Percentiles rank a stretch among this genome's conserved stretches.
Conservation (phyloP, 2,113 vertebrate genomes). For the Carollia perspicillata region DNA sequence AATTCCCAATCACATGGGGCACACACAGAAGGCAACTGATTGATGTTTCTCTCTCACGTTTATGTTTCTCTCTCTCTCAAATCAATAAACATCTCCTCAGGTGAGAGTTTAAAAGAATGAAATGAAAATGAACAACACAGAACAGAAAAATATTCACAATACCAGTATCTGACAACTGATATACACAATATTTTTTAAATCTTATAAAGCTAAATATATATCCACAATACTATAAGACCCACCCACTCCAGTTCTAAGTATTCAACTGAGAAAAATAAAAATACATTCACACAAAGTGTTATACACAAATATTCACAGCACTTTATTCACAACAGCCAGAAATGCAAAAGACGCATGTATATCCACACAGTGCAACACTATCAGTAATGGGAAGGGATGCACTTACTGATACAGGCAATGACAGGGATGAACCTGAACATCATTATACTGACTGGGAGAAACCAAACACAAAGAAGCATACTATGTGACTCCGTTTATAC, state of each 20-base stretch:
- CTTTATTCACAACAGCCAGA: too few species aligned
- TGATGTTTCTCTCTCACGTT: too few species aligned
- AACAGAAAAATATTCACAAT: neutral
- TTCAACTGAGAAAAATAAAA: neutral
- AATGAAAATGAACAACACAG: neutral
- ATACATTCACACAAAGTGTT: neutral
- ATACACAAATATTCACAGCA: neutral
- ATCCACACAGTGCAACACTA: neutral
- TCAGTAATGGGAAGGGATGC: neutral
- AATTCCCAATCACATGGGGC: too few species aligned
- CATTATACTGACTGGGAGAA: neutral
- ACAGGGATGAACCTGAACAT: neutral
- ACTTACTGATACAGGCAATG: neutral
- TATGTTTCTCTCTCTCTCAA: too few species aligned
- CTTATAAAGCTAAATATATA: neutral
- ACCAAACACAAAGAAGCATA: neutral
- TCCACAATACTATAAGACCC: neutral
- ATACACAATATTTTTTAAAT: too few species aligned
- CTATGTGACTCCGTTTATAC: neutral
- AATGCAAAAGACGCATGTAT: neutral
- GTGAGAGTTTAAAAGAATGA: too few species aligned
- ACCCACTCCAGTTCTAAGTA: neutral
- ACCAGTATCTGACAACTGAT: too few species aligned
- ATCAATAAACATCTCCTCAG: too few species aligned
- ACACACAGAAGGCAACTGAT: too few species aligned